phyloP scores from a whole-genome alignment of 2,113 vertebrate species.

The Actenoides lindsayi region DNA sequence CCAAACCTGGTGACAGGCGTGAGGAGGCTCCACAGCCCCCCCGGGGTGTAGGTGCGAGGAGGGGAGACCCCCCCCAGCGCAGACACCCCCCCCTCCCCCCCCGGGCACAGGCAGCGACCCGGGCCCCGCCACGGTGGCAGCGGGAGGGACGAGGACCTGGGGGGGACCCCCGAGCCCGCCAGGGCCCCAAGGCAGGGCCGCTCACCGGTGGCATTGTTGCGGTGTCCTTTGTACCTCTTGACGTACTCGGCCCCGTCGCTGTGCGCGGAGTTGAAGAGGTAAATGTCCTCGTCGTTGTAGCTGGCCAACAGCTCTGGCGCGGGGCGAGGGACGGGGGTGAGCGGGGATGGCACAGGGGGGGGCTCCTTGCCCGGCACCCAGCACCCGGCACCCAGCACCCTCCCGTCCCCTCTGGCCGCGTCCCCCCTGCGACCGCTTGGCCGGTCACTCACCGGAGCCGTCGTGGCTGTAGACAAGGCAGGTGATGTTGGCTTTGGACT shows the following conservation, averaged over 20 bases:
- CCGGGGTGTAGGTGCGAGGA: too few species aligned
- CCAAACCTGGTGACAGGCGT: too few species aligned
- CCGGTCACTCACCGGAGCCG: constrained; percentile 82
- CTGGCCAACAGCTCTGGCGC: constrained; percentile 89
- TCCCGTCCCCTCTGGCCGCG: too few species aligned
- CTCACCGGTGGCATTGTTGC: constrained; percentile 92
- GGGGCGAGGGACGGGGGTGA: not conserved
- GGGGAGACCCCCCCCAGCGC: too few species aligned
- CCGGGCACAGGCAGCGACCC: too few species aligned
- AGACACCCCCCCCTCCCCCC: too few species aligned
- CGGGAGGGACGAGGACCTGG: rapidly evolving
- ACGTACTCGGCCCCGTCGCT: constrained; percentile 90
- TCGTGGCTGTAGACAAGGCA: constrained; percentile 97
- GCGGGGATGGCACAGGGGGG: not conserved
- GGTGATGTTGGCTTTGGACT: constrained; percentile 97
- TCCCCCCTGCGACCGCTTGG: not conserved
- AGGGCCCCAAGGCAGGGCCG: too few species aligned
- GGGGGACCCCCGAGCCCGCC: not conserved
- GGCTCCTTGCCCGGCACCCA: not conserved
- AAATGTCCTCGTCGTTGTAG: constrained; percentile 97
- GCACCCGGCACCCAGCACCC: not conserved
- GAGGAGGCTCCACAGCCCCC: too few species aligned
- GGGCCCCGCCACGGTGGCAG: not conserved
- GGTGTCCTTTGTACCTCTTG: constrained; percentile 92
- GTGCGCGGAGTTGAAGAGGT: constrained; percentile 92